Evolutionary conservation across 2,888 invertebrate genomes (phyloP).

Genomic region (Cecidostiba fungosa): DNA sequence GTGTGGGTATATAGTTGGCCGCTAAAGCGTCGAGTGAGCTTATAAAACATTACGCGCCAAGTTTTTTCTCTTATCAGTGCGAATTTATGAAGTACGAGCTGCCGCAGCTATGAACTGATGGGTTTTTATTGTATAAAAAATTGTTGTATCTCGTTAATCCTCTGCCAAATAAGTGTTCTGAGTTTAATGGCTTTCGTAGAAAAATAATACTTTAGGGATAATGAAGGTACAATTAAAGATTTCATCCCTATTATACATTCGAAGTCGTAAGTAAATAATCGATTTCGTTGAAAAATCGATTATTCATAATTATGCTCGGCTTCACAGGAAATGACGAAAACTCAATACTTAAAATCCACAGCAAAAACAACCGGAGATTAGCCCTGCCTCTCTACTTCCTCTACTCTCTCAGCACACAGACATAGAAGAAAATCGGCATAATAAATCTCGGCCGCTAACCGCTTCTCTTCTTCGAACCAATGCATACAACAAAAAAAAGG

Average conservation of each 20-base stretch:
- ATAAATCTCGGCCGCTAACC: background rate
- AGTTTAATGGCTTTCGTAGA: background rate
- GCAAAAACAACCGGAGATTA: background rate
- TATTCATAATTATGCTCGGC: background rate
- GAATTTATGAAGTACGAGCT: background rate
- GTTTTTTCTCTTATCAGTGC: background rate
- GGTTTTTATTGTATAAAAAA: background rate
- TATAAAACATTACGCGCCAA: background rate
- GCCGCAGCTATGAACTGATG: background rate
- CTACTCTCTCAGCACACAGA: background rate
- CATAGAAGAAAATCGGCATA: background rate
- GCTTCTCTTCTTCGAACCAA: slow-evolving; percentile 7
- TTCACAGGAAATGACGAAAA: background rate
- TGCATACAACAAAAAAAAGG: background rate
- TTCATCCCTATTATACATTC: too few relatives aligned
- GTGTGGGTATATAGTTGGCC: background rate
- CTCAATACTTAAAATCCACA: background rate
- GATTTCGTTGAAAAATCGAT: background rate
- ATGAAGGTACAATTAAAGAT: background rate
- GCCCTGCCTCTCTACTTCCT: background rate
- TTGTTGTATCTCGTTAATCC: background rate
- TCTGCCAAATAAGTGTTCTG: background rate
- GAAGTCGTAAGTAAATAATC: background rate
- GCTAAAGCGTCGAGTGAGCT: background rate
- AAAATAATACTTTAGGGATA: background rate